A percentile compares a stretch with the other conserved stretches of the same genome.
Conservation (phyloP, 2,797 vertebrate genomes). For the Pterois miles region DNA sequence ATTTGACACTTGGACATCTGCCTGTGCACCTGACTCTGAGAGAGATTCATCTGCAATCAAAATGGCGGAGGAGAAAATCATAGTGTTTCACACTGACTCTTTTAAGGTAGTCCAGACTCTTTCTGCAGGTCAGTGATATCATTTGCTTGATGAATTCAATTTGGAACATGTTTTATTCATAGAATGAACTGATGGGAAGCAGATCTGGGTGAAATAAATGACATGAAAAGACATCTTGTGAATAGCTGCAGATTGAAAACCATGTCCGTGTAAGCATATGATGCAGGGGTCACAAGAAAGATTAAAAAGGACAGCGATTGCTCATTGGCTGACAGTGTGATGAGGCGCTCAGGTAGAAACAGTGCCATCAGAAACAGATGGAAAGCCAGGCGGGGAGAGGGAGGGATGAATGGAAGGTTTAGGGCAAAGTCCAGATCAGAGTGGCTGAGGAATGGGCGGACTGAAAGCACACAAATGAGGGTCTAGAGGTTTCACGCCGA, state of each 20-base stretch:
- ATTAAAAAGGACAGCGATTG: conserved; percentile 50
- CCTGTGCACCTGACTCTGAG: conserved; percentile 28
- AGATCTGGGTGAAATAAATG: conserved; percentile 33
- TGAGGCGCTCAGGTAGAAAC: conserved; percentile 33
- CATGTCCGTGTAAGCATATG: conserved; percentile 21
- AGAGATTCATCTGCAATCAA: conserved; percentile 44
- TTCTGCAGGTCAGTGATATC: conserved; percentile 36
- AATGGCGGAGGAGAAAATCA: conserved; percentile 48
- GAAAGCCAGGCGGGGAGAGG: conserved; percentile 8
- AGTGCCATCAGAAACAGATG: conserved; percentile 30
- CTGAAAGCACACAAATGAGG: conserved; percentile 51
- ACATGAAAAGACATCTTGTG: conserved; percentile 36
- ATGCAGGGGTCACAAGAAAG: conserved; percentile 34
- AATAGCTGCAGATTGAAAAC: conserved; percentile 33
- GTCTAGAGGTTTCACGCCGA: conserved; percentile 37
- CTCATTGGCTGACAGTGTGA: conserved; percentile 40
- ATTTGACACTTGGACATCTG: conserved; percentile 71
- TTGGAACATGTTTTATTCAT: conserved; percentile 63
- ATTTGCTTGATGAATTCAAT: conserved; percentile 59
- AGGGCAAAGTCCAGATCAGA: conserved; percentile 44
- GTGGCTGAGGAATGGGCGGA: conserved; percentile 14
- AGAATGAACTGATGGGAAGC: conserved; percentile 21
- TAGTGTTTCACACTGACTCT: conserved; percentile 40
- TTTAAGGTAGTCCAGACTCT: conserved; percentile 18
- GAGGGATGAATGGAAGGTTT: conserved; percentile 22